These are phyloP conservation scores for Deilephila porcellus DNA, from an alignment of 2,888 invertebrate genomes.

Conservation along the genomic window DNA sequence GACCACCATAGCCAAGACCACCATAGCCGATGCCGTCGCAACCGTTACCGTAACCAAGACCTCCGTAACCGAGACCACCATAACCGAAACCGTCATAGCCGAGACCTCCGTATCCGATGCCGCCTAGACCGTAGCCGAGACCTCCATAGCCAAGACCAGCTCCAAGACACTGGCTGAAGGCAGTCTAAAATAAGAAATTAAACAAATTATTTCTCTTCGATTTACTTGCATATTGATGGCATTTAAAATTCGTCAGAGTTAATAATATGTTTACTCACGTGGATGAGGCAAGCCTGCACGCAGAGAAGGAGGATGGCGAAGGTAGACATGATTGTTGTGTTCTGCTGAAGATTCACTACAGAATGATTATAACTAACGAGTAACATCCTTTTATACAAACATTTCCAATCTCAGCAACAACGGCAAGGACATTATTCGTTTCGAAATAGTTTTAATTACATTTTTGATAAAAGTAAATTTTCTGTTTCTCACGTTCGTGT, in stretches of 20 bases:
- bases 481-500: not conserved
- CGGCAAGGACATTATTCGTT: not conserved
- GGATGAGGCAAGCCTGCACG: conserved; percentile 51
- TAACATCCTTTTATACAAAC: not conserved
- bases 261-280: conserved; percentile 40
- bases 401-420: not conserved
- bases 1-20: conserved; percentile 40
- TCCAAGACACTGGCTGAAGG: not conserved
- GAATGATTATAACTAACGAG: not conserved
- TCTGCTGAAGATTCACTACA: conserved; percentile 1
- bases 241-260: not conserved
- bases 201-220: not conserved
- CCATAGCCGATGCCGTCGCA: conserved; percentile 31
- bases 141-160: conserved; percentile 12
- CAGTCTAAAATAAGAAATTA: conserved; percentile 4
- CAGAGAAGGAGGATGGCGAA: conserved; percentile 47
- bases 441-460: not conserved
- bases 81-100: conserved; percentile 25
- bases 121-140: conserved; percentile 26
- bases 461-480: not conserved
- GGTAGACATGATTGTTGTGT: conserved; percentile 42
- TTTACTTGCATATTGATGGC: too few relatives aligned
- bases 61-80: conserved; percentile 34
- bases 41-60: conserved; percentile 10
- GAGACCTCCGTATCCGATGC: conserved; percentile 31